Base-by-base conservation (phyloP, 2,797 vertebrate species). In the Aselliscus stoliczkanus region DNA sequence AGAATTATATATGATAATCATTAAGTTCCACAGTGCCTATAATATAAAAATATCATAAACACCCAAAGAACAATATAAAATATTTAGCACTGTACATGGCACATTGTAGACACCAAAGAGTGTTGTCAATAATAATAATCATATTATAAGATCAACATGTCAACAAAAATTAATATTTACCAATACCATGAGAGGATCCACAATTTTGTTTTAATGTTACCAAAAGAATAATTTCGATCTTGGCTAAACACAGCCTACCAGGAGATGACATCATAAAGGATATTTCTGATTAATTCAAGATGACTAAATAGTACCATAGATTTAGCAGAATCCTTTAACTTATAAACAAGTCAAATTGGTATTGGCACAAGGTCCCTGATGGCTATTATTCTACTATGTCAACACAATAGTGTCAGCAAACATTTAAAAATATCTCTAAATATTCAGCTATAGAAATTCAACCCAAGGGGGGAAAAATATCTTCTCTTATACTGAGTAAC, bases 331-430 rank as follows among this genome's bases (percentile, higher is more conserved):
- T 56, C 12, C 23, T 72, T 96, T 95, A 89, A 91, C 67, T 96
- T 97, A 76, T 86, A 96, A 96, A 79, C 52, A 97, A 97, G 96
- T 93, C 90, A 91, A 69, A 97, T 1, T 56, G 70, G 37, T 94
- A 75, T 82, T 87, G 67, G 58, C 76, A 93, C 10, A 84, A 81
- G 83, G 39, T 85, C 88, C 56, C 69, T 96, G 72, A n/a, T 67
- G 58, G 23, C 34, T 90, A 76, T 91, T 69, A 96, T 29, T 39
- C 31, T 5, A 93, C 7, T 62, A 21, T 50, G 34, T 85, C 67
- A 88, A 62, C 13, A 15, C 34, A 85, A 83, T 1, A 54, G 4
- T 34, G 60, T 60, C 64, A 54, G 79, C 37, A 93, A 96, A 94
- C 47, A 95, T 89, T 96, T 86, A n/a, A 34, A 88, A 95, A 92